phyloP scores from a whole-genome alignment of 2,888 invertebrate genomes.

The Tipula vernalis region DNA sequence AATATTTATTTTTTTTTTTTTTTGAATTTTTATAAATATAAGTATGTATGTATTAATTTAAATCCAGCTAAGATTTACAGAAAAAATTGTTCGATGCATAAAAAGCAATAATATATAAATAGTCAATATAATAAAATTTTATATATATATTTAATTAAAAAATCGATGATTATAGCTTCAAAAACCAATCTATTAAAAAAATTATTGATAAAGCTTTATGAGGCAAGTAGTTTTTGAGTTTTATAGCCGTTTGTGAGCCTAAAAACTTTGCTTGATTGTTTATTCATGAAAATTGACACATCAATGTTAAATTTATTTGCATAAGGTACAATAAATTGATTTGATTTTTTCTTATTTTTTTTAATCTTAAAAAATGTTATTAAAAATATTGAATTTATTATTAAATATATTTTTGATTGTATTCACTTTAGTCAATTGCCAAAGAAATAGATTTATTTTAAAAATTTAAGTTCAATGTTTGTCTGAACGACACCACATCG shows the following conservation, averaged over 20 bases:
- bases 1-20: background rate
- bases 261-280: background rate
- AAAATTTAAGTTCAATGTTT: background rate
- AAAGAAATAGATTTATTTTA: background rate
- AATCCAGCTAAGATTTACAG: background rate
- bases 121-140: background rate
- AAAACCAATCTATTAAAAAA: background rate
- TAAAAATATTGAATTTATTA: background rate
- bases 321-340: background rate
- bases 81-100: background rate
- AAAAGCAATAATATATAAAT: background rate
- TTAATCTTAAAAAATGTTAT: background rate
- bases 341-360: background rate
- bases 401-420: constrained; percentile 4
- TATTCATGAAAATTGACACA: background rate
- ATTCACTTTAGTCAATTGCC: background rate
- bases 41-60: background rate
- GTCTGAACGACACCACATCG: background rate
- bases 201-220: background rate
- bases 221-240: background rate
- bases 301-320: background rate
- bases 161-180: background rate
- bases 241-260: background rate
- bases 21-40: background rate
- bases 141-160: background rate